Evolutionary conservation across 2,113 vertebrate genomes (phyloP).

Genomic region (Catharus fuscescens): DNA sequence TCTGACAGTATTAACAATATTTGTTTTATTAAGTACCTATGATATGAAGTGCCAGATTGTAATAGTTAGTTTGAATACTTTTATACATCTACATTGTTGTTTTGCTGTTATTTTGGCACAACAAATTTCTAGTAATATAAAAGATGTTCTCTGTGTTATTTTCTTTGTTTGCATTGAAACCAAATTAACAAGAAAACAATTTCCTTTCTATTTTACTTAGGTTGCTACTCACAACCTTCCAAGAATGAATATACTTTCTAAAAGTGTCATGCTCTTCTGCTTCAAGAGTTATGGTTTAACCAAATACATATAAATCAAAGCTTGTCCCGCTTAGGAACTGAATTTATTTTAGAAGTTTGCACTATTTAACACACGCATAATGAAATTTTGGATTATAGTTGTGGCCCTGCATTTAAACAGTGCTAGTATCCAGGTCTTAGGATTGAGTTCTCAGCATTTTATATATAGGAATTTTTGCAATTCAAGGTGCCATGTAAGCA

Average conservation of each 20-base stretch:
- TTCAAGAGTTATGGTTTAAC: slow-evolving; percentile 24
- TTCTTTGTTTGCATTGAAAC: not conserved
- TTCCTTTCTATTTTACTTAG: not conserved
- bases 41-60: not conserved
- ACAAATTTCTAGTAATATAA: not conserved
- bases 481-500: not conserved
- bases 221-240: not conserved
- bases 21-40: not conserved
- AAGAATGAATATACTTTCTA: not conserved
- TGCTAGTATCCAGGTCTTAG: not conserved
- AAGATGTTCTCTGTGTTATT: not conserved
- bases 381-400: not conserved
- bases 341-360: not conserved
- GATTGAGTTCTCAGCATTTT: not conserved
- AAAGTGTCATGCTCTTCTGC: not conserved
- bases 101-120: not conserved
- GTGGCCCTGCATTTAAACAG: not conserved
- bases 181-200: not conserved
- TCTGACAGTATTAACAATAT: not conserved
- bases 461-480: not conserved
- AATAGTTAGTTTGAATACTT: not conserved
- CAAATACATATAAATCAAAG: slow-evolving; percentile 26
- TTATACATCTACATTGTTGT: not conserved
- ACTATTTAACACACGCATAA: not conserved
- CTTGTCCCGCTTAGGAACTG: not conserved